These are phyloP conservation scores for Temnothorax nylanderi DNA, from an alignment of 1,140 invertebrate species.

Conservation along the genomic window DNA sequence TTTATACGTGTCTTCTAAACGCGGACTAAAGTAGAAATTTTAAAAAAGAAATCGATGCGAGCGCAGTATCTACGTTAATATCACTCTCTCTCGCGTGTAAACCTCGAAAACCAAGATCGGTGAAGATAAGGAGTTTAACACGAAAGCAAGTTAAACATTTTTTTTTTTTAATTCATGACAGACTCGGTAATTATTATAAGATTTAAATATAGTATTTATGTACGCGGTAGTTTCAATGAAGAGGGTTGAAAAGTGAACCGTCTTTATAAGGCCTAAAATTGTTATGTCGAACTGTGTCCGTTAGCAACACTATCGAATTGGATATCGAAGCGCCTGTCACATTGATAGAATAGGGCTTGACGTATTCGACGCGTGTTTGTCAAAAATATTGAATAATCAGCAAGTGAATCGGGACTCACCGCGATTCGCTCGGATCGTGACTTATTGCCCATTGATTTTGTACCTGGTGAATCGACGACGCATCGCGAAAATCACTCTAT, in stretches of 20 bases:
- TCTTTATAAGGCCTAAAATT: not conserved
- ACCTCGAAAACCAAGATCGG: not conserved
- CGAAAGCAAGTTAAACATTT: not conserved
- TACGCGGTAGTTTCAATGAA: no score
- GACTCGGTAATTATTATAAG: not conserved
- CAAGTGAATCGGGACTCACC: constrained; percentile 54
- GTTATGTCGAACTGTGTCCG: not conserved
- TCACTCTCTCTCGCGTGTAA: constrained; percentile 24
- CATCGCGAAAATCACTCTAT: constrained; percentile 51
- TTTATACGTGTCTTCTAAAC: not conserved
- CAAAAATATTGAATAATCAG: not conserved
- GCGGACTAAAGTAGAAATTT: not conserved
- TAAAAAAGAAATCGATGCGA: not conserved
- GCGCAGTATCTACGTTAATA: not conserved
- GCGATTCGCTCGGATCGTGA: not conserved
- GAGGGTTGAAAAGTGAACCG: not conserved
- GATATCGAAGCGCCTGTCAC: constrained; percentile 64
- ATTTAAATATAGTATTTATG: not conserved
- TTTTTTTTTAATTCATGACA: not conserved
- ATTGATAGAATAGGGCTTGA: constrained; percentile 75
- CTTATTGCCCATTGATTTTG: not conserved
- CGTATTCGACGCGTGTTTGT: constrained; percentile 39
- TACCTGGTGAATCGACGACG: constrained; percentile 14
- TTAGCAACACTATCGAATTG: not conserved
- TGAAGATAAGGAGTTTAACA: not conserved